phyloP scores from a whole-genome alignment of 2,888 invertebrate species.

The Sicus ferrugineus region DNA sequence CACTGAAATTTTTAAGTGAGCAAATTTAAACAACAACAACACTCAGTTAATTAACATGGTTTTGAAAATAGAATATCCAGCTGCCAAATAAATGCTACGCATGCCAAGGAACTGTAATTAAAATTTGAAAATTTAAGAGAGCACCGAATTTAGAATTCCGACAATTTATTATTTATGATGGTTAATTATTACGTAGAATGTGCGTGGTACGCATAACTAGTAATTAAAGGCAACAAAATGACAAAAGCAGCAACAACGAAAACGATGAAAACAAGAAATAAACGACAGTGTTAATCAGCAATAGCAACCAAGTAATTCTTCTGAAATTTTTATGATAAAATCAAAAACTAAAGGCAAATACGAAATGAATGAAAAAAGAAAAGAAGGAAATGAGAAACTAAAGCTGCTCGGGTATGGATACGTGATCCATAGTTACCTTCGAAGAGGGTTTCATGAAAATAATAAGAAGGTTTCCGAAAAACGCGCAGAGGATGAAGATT shows the following conservation, averaged over 20 bases:
- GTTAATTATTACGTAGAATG: conserved; percentile 45
- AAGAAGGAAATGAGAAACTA: not conserved
- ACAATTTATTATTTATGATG: conserved; percentile 44
- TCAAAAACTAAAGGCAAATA: not conserved
- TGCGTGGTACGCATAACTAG: not conserved
- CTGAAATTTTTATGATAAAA: too few relatives aligned
- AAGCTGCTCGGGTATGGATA: too few relatives aligned
- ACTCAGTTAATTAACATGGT: not conserved
- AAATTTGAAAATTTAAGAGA: not conserved
- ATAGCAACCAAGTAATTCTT: too few relatives aligned
- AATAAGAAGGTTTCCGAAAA: too few relatives aligned
- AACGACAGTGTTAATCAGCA: not conserved
- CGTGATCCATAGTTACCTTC: too few relatives aligned
- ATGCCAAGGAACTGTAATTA: not conserved
- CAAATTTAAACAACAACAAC: not conserved
- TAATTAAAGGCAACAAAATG: not conserved
- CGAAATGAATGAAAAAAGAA: not conserved
- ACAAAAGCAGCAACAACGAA: not conserved
- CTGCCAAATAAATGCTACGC: not conserved
- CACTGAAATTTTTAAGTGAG: too few relatives aligned
- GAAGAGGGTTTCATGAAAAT: too few relatives aligned
- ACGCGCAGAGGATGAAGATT: too few relatives aligned
- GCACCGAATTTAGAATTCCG: not conserved
- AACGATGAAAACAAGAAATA: not conserved
- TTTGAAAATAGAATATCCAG: not conserved